Conservation (phyloP, 2,797 vertebrate species). For the Craterocephalus amniculus region DNA sequence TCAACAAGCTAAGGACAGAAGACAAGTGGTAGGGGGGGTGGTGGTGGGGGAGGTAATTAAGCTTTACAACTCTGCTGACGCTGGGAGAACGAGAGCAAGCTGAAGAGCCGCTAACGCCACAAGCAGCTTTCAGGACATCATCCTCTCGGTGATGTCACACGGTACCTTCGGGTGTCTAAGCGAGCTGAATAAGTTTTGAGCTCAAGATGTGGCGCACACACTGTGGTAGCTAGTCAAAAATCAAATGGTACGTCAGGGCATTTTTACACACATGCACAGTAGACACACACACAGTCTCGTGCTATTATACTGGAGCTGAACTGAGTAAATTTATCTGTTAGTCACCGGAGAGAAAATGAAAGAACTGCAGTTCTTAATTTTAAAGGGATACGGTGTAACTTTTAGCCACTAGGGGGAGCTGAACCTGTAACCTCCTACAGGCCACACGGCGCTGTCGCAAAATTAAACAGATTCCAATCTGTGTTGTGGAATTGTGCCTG, state of each 20-base stretch:
- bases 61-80: conserved; percentile 63
- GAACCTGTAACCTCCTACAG: too few relatives aligned
- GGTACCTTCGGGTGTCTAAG: conserved; percentile 20
- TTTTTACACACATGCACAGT: background rate
- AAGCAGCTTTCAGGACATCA: conserved; percentile 65
- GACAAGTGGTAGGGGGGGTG: background rate
- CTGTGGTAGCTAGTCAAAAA: background rate
- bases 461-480: too few relatives aligned
- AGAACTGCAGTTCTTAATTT: background rate
- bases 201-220: conserved; percentile 30
- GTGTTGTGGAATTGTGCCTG: too few relatives aligned
- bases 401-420: too few relatives aligned
- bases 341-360: too few relatives aligned
- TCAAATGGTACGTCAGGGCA: background rate
- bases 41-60: conserved; percentile 17
- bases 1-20: conserved; percentile 27
- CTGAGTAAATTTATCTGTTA: too few relatives aligned
- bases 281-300: background rate
- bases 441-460: too few relatives aligned
- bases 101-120: conserved; percentile 48
- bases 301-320: background rate
- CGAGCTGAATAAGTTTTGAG: conserved; percentile 25
- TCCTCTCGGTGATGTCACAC: conserved; percentile 55
- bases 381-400: too few relatives aligned
- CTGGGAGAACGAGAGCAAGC: conserved; percentile 44